phyloP scores from a whole-genome alignment of 2,797 vertebrate genomes.

The Tauraco hartlaubi region DNA sequence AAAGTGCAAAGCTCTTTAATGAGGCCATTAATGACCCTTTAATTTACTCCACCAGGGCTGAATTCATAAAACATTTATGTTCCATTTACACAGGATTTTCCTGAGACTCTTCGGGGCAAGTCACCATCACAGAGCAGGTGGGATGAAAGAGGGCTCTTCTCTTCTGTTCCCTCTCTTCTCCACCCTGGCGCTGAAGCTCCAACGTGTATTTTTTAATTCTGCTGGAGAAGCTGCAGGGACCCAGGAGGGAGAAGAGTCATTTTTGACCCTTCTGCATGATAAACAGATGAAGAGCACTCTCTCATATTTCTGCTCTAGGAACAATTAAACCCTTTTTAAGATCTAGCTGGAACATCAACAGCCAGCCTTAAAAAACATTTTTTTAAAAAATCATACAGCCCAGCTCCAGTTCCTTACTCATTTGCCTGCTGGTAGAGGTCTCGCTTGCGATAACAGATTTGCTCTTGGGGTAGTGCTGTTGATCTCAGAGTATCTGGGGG shows the following conservation, averaged over 20 bases:
- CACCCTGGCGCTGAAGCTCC: not conserved
- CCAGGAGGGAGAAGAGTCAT: not conserved
- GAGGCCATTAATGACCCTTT: slow-evolving; percentile 79
- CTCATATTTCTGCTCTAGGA: not conserved
- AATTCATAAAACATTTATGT: slow-evolving; percentile 80
- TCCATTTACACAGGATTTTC: slow-evolving; percentile 75
- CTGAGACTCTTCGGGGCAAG: slow-evolving; percentile 66
- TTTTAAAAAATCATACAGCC: not conserved
- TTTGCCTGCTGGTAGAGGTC: not conserved
- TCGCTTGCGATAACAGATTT: not conserved
- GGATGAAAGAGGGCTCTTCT: slow-evolving; percentile 30
- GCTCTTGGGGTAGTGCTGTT: not conserved
- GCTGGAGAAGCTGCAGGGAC: slow-evolving; percentile 3
- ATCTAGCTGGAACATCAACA: not conserved
- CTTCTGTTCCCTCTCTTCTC: not conserved
- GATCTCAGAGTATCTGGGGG: not conserved
- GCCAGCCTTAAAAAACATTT: not conserved
- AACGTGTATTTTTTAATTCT: not conserved
- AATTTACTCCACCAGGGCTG: slow-evolving; percentile 77
- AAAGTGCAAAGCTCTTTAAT: slow-evolving; percentile 76
- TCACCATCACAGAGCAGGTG: slow-evolving; percentile 44
- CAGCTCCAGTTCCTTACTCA: not conserved
- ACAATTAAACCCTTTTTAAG: slow-evolving; percentile 5
- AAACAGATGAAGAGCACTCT: slow-evolving; percentile 21
- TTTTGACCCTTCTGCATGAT: slow-evolving; percentile 31